A percentile compares a stretch with the other conserved stretches of the same genome.
Evolutionary conservation across 2,797 vertebrate species (phyloP).

Genomic region (Ciconia nigra): DNA sequence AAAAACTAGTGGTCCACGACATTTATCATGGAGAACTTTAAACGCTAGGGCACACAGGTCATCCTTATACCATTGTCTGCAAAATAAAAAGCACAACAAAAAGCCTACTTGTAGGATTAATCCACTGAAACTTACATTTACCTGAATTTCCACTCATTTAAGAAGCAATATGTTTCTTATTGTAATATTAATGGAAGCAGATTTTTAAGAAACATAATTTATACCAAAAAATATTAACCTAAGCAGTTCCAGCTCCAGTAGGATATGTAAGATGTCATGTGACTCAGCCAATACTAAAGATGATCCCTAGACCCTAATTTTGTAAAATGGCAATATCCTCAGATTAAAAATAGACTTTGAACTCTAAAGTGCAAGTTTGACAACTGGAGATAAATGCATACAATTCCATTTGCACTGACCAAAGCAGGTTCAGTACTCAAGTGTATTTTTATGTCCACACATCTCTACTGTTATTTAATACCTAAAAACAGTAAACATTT

Average conservation of each 20-base stretch:
- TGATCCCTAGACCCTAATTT: neutral
- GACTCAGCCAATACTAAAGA: neutral
- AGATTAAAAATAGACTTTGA: neutral
- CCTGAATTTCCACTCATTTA: neutral
- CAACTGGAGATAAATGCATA: neutral
- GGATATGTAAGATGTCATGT: accelerated
- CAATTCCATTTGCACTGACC: neutral
- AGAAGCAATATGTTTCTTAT: neutral
- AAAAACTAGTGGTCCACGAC: constrained; percentile 93
- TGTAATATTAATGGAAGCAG: neutral
- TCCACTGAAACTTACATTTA: neutral
- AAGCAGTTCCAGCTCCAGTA: neutral
- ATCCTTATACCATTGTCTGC: constrained; percentile 90
- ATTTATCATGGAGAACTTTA: constrained; percentile 95
- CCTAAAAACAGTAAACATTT: neutral
- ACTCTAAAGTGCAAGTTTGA: neutral
- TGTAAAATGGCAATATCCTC: neutral
- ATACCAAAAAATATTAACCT: neutral
- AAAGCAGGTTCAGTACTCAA: neutral
- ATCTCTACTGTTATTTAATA: neutral
- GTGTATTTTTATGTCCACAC: neutral
- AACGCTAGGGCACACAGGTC: constrained; percentile 94
- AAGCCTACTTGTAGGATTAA: neutral
- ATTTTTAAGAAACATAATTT: neutral
- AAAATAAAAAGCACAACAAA: constrained; percentile 31